phyloP scores from a whole-genome alignment of 2,888 invertebrate genomes.

The Troides oblongomaculatus region DNA sequence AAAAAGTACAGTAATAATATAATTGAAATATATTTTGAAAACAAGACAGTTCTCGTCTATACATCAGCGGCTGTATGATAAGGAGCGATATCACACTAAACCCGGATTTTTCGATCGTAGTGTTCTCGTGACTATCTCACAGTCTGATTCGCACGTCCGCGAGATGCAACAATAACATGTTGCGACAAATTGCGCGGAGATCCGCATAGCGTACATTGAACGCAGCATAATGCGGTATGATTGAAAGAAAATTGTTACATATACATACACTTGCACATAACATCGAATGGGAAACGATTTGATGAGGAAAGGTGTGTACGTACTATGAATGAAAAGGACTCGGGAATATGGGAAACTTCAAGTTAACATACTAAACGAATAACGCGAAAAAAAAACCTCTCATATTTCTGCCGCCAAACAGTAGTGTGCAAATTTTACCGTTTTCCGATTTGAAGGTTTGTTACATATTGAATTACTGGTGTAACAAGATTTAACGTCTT shows the following conservation, averaged over 20 bases:
- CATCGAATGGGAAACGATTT: neutral
- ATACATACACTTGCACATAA: neutral
- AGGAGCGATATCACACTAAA: slow-evolving; percentile 4
- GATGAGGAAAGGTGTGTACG: neutral
- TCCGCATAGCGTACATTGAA: slow-evolving; percentile 46
- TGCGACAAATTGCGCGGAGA: slow-evolving; percentile 43
- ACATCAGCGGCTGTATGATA: neutral
- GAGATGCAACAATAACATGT: slow-evolving; percentile 43
- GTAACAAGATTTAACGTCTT: no score
- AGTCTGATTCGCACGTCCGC: slow-evolving; percentile 68
- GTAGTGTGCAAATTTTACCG: no score
- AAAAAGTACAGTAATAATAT: no score
- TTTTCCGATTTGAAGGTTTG: no score
- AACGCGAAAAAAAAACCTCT: no score
- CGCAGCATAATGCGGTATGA: slow-evolving; percentile 1
- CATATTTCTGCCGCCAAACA: no score
- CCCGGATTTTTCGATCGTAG: slow-evolving; percentile 21
- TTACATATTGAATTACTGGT: no score
- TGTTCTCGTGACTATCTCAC: slow-evolving; percentile 58
- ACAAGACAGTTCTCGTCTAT: no score
- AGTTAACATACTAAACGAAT: no score
- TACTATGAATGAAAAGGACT: no score
- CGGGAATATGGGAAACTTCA: no score
- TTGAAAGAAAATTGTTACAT: neutral
- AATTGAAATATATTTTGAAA: no score